Conservation (phyloP, 2,797 vertebrate species). For the Cichlasoma orientale region DNA sequence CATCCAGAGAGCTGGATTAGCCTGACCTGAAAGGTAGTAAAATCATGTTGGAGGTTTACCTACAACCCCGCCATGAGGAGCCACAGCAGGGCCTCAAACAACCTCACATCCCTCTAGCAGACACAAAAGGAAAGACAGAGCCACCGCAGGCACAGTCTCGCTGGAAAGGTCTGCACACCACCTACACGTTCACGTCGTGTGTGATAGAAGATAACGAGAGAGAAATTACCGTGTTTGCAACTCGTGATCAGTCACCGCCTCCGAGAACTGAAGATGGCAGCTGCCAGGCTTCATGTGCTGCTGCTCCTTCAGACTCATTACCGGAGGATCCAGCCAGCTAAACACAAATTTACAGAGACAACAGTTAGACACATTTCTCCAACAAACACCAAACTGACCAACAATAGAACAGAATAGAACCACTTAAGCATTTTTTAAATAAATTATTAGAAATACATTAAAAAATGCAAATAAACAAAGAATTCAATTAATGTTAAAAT, state of each 20-base stretch:
- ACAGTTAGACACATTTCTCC: not conserved
- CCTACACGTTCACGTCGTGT: fast-evolving
- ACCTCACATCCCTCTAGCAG: conserved; percentile 83
- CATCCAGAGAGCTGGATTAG: not conserved
- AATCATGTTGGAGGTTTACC: conserved; percentile 13
- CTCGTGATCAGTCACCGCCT: not conserved
- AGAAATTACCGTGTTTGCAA: not conserved
- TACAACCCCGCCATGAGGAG: conserved; percentile 76
- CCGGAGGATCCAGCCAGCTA: fast-evolving
- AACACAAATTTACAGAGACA: not conserved
- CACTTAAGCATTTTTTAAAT: too few relatives aligned
- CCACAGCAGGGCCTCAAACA: conserved; percentile 86
- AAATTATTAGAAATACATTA: too few relatives aligned
- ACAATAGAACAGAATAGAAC: too few relatives aligned
- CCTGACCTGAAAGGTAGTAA: not conserved
- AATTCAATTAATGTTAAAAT: too few relatives aligned
- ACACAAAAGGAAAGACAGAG: conserved; percentile 80
- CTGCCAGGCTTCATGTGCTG: not conserved
- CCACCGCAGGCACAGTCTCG: conserved; percentile 72
- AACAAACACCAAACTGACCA: too few relatives aligned
- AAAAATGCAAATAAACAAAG: too few relatives aligned
- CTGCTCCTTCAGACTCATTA: not conserved
- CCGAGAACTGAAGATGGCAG: not conserved
- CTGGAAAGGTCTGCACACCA: conserved; percentile 50
- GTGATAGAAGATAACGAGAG: not conserved